Conservation (phyloP, 1,140 invertebrate genomes). For the Neodiprion virginianus region DNA sequence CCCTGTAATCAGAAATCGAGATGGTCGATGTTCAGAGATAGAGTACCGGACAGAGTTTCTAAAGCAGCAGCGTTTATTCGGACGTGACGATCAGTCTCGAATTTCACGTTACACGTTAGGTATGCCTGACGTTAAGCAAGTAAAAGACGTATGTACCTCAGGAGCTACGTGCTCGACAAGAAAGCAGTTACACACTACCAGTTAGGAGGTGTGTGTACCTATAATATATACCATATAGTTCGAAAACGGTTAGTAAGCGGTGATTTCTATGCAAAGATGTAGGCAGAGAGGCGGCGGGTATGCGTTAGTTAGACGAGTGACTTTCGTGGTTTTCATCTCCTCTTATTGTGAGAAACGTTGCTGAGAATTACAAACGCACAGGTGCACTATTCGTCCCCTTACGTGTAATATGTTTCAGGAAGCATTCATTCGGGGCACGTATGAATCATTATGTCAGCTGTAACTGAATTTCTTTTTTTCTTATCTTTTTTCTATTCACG, state of each 20-base stretch:
- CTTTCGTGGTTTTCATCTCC: not conserved
- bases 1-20: slow-evolving; percentile 67
- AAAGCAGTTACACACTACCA: too few relatives aligned
- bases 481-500: not conserved
- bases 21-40: slow-evolving; percentile 20
- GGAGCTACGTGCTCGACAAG: too few relatives aligned
- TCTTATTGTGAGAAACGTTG: not conserved
- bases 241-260: too few relatives aligned
- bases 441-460: not conserved
- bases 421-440: not conserved
- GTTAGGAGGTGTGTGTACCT: too few relatives aligned
- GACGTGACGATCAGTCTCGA: not conserved
- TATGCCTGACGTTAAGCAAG: too few relatives aligned
- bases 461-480: not conserved
- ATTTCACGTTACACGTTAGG: not conserved
- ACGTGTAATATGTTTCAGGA: not conserved
- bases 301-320: not conserved
- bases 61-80: not conserved
- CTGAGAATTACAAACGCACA: not conserved
- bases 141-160: too few relatives aligned
- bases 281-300: not conserved
- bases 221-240: too few relatives aligned
- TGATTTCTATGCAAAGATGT: not conserved
- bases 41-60: slow-evolving; percentile 19
- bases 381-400: too few relatives aligned